phyloP scores from a whole-genome alignment of 2,113 vertebrate species.

The Mola mola region DNA sequence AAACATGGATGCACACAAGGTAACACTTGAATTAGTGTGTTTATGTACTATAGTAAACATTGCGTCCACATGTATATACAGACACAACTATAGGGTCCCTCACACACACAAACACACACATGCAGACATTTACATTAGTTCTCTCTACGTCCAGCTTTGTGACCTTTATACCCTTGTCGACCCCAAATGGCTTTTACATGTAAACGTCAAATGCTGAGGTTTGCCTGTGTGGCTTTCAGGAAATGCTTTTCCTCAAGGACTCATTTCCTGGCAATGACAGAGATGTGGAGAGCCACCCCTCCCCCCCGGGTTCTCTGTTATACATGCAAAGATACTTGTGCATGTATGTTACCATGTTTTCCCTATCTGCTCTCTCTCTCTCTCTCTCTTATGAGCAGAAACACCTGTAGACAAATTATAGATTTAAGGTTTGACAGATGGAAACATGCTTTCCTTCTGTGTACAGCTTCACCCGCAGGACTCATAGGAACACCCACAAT shows the following conservation, averaged over 20 bases:
- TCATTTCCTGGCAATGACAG: no score
- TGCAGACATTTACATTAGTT: not conserved
- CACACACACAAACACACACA: not conserved
- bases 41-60: no score
- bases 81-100: not conserved
- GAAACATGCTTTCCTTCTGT: constrained; percentile 52
- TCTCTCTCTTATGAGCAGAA: constrained; percentile 44
- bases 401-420: constrained; percentile 33
- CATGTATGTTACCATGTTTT: no score
- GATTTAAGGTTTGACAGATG: constrained; percentile 51
- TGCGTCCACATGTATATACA: no score
- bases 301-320: no score
- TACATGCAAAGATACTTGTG: no score
- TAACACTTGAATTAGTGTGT: no score
- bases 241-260: no score
- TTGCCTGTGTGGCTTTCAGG: constrained; percentile 8
- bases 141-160: not conserved
- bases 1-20: no score
- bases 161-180: no score
- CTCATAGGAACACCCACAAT: constrained; percentile 53
- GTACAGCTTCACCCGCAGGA: constrained; percentile 27
- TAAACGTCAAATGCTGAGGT: constrained; percentile 34
- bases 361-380: no score
- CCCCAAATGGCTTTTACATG: constrained; percentile 2
- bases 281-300: no score